A percentile compares a stretch with the other conserved stretches of the same genome.
Evolutionary conservation across 2,888 invertebrate genomes (phyloP).

Genomic region (Drosophila macrothrix): DNA sequence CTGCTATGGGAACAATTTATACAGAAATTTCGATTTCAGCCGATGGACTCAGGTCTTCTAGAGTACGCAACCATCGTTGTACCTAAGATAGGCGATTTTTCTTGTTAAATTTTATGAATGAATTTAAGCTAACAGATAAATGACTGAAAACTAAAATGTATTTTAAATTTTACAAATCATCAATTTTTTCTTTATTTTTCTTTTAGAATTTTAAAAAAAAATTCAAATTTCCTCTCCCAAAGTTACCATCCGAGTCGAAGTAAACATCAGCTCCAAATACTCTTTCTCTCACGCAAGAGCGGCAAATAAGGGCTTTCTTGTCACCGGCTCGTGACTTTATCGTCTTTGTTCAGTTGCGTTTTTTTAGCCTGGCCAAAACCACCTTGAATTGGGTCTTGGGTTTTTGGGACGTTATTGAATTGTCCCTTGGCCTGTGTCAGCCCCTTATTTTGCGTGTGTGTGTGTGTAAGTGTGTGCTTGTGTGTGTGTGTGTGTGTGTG

Average conservation of each 20-base stretch:
- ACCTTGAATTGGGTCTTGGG: conserved; percentile 35
- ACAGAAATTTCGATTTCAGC: not conserved
- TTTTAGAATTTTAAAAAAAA: not conserved
- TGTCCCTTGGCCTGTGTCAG: conserved; percentile 39
- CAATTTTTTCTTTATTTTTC: not conserved
- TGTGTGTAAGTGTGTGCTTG: conserved; percentile 9
- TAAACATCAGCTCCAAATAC: not conserved
- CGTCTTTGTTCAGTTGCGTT: conserved; percentile 20
- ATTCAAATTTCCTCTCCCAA: not conserved
- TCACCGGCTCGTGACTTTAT: conserved; percentile 33
- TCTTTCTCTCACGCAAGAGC: not conserved
- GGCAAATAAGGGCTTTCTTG: conserved; percentile 30
- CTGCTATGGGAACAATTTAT: not conserved
- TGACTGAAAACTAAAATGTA: not conserved
- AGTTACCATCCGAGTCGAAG: not conserved
- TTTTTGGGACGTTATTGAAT: conserved; percentile 51
- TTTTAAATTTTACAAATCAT: not conserved
- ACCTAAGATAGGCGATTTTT: not conserved
- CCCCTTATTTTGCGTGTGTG: conserved; percentile 11
- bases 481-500: conserved; percentile 14
- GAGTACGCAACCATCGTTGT: not conserved
- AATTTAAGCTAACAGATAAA: not conserved
- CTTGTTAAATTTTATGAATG: not conserved
- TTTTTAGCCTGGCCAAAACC: conserved; percentile 13
- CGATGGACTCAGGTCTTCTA: not conserved